Evolutionary conservation across 1,140 invertebrate species (phyloP).

Genomic region (Cyphomyrmex costatus): DNA sequence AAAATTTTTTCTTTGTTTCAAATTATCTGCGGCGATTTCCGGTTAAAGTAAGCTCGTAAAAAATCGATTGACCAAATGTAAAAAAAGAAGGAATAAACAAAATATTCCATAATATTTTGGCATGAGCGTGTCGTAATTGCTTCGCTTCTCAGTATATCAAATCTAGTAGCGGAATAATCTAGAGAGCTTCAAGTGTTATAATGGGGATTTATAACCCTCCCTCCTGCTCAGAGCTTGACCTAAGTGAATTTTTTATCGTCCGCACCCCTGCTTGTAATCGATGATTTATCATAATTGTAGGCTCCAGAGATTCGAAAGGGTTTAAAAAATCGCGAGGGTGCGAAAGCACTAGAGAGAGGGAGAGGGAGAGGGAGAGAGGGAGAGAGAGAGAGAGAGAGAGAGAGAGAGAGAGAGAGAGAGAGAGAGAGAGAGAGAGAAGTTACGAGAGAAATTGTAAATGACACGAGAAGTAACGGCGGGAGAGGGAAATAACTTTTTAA

Average conservation of each 20-base stretch:
- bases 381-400: too few relatives aligned
- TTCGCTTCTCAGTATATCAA: conserved; percentile 9
- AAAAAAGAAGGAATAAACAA: not conserved
- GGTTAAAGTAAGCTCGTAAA: not conserved
- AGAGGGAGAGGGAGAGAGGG: too few relatives aligned
- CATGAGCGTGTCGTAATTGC: not conserved
- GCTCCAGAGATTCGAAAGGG: not conserved
- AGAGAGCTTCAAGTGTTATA: conserved; percentile 15
- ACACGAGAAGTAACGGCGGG: not conserved
- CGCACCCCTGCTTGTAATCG: conserved; percentile 4
- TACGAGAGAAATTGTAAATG: not conserved
- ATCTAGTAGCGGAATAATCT: conserved; percentile 28
- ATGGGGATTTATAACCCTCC: conserved; percentile 2
- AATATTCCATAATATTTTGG: conserved; percentile 20
- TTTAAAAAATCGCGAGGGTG: not conserved
- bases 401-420: too few relatives aligned
- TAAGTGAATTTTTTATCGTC: conserved; percentile 51
- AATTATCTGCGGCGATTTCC: not conserved
- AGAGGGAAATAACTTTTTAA: not conserved
- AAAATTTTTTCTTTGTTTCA: too few relatives aligned
- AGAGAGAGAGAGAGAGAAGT: too few relatives aligned
- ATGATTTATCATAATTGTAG: not conserved
- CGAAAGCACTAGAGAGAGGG: not conserved
- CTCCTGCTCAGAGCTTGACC: not conserved
- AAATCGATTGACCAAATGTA: not conserved